Conservation (phyloP, 2,888 invertebrate species). For the Aspidiotus destructor region DNA sequence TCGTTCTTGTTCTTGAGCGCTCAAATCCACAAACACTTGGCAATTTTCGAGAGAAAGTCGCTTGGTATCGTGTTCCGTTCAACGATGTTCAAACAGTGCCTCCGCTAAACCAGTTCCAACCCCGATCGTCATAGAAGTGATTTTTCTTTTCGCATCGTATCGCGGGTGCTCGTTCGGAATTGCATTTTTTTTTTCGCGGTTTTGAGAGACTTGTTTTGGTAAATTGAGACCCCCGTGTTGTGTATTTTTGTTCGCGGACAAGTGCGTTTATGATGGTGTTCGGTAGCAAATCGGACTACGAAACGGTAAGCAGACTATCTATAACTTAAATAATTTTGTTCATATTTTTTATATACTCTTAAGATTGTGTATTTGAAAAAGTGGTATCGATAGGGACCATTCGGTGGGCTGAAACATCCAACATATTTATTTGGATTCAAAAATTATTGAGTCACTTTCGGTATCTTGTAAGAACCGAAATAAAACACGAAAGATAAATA, state of each 20-base stretch:
- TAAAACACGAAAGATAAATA: too few relatives aligned
- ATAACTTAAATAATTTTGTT: too few relatives aligned
- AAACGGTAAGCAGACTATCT: slow-evolving; percentile 13
- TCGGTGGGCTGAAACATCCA: too few relatives aligned
- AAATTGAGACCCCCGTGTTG: neutral
- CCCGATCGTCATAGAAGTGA: neutral
- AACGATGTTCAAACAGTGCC: slow-evolving; percentile 20
- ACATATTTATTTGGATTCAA: too few relatives aligned
- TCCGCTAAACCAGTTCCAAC: slow-evolving; percentile 18
- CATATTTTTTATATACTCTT: too few relatives aligned
- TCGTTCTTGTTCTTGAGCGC: slow-evolving; percentile 21
- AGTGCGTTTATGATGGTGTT: slow-evolving; percentile 25
- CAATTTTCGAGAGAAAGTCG: slow-evolving; percentile 32
- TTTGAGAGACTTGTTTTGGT: neutral
- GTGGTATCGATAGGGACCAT: too few relatives aligned
- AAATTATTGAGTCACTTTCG: too few relatives aligned
- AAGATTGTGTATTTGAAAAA: too few relatives aligned
- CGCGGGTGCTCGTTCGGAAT: neutral
- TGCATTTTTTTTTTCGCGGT: neutral
- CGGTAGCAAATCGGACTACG: slow-evolving; percentile 27
- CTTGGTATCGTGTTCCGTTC: slow-evolving; percentile 23
- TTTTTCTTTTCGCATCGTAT: neutral
- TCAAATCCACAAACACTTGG: slow-evolving; percentile 24
- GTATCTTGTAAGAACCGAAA: too few relatives aligned
- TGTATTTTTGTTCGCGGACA: neutral